Evolutionary conservation across 2,797 vertebrate species (phyloP), one percentile per base, ranked within the genome.

Genomic region (Anguilla pacifica): DNA sequence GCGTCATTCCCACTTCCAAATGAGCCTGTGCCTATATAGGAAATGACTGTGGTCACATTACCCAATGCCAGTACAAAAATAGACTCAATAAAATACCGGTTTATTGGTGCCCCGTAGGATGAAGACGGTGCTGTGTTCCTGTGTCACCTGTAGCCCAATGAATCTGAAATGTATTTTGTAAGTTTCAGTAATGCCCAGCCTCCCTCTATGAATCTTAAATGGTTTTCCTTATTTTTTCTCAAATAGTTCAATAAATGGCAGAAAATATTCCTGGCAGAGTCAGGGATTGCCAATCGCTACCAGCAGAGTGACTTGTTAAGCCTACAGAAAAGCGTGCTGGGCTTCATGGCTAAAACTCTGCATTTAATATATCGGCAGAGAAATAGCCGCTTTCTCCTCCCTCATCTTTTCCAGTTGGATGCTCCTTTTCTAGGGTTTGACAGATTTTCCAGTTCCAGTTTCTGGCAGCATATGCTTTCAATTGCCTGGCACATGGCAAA

Each of bases 31-130:
- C 85, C 51, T 61, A 84, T 61, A 70, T 57, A 82, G 86, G 94
- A 95, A 94, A 96, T 95, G 93, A 93, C 95, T 96, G 95, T 92
- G 95, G 96, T 94, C 57, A 91, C 86, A 92, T 88, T 31, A 70
- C 90, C 81, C 53, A 72, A 72, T 53, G 51, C 61, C 85, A 31
- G 82, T 13, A 35, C 55, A 87, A 87, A 90, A 89, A 87, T 57
- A 88, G n/a, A 31, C 83, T 85, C 85, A 86, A 79, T 74, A 57
- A 82, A 88, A 85, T 28, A 39, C 39, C 53, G 86, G 85, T 86
- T 64, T 72, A 77, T 74, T 87, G 72, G 83, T 82, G 39, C 25
- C 72, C 39, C 35, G 77, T 25, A 67, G 74, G 84, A 85, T 43
- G 57, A 57, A 82, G 9, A 64, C 28, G n/a, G 51, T 51, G 4